Conservation (phyloP, 2,797 vertebrate species). For the Novumbra hubbsi region DNA sequence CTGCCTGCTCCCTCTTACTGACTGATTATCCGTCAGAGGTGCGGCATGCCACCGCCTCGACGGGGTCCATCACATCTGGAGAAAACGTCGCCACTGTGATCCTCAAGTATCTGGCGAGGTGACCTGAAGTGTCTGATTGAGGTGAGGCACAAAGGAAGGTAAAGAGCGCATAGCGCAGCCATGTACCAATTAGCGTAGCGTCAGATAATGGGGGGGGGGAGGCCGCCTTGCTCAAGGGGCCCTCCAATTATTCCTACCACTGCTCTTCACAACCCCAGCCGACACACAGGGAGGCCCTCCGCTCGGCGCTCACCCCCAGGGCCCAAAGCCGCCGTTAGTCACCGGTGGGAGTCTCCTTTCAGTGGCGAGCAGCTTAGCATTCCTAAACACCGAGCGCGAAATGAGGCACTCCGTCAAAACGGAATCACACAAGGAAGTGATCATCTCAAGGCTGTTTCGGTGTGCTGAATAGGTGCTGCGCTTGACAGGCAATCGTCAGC, state of each 20-base stretch:
- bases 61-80: neutral
- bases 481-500: slow-evolving; percentile 69
- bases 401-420: neutral
- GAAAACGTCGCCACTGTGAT: too few species aligned
- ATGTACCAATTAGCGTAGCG: slow-evolving; percentile 65
- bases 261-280: slow-evolving; percentile 40
- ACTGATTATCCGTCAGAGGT: neutral
- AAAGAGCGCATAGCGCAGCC: slow-evolving; percentile 11
- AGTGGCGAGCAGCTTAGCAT: neutral
- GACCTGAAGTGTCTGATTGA: neutral
- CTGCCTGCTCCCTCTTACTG: slow-evolving; percentile 23
- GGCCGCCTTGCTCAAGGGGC: slow-evolving; percentile 63
- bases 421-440: slow-evolving; percentile 33
- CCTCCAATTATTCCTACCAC: slow-evolving; percentile 67
- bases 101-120: neutral
- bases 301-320: slow-evolving; percentile 30
- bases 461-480: slow-evolving; percentile 58
- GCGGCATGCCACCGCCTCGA: neutral
- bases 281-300: slow-evolving; percentile 47
- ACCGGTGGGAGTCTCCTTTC: neutral
- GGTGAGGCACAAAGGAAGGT: neutral
- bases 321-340: neutral
- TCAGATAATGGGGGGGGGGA: slow-evolving; percentile 49
- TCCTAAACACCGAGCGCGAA: neutral
- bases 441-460: slow-evolving; percentile 50